Base-by-base conservation (phyloP, 2,113 vertebrate species). In the Sinocyclocheilus grahami region DNA sequence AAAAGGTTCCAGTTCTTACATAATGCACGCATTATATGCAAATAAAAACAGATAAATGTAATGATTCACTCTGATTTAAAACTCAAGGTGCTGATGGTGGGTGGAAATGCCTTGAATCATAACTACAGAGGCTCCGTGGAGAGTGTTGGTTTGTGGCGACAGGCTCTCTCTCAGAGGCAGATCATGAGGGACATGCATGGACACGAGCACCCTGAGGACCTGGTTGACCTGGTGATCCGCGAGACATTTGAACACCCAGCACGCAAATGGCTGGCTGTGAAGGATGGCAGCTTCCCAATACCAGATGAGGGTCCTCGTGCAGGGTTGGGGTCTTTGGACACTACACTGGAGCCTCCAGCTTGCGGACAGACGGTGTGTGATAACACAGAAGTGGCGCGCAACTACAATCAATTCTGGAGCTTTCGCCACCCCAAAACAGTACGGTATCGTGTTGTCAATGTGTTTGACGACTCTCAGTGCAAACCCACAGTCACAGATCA, bases 311-410 rank as follows among this genome's bases (percentile, higher is more conserved):
- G 92, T 71, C 86, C 87, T 46, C 86, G 71, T 62, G 92, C 90
- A 71, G 96, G 96, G 65, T 84, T 91, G 71, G 94, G 95, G 87
- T 91, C 96, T 86, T 90, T 99, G 91, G 97, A 99, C 93, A 97
- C 96, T 0, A 96, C 91, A 27, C 88, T 99, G 69, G 96, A 98
- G 33, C 96, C 97, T 16, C 97, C 98, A 12, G 87, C 95, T n/a
- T 99, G 98, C 0, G 98, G 98, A 18, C 97, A 99, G 94, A 99
- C 97, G 0, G 90, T 99, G 67, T 99, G 98, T 0, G 98, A 99
- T 94, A 98, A 99, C 65, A 90, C 93, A 0, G 95, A 97, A 0
- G 96, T 99, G 80, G 97, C 97, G 0, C 88, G 94, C 92, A 98
- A 95, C 94, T 99, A 99, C 93, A 99, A 99, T 92, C 92, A 92